Evolutionary conservation across 2,888 invertebrate genomes (phyloP).

Genomic region (Elegia similella): DNA sequence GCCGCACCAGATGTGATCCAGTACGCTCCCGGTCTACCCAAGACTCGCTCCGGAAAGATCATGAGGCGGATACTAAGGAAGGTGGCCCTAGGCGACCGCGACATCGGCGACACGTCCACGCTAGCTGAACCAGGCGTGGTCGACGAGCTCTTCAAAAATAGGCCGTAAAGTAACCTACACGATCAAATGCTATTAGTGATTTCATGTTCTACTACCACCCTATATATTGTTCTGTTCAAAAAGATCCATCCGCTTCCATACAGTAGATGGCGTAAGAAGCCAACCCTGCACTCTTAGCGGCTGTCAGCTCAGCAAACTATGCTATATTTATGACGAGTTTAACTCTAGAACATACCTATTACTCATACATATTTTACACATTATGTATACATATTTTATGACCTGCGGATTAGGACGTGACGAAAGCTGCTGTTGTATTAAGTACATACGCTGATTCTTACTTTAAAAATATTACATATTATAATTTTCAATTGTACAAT

Average conservation of each 20-base stretch:
- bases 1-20: constrained; percentile 97
- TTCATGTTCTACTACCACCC: not conserved
- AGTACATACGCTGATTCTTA: too few species aligned
- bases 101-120: constrained; percentile 96
- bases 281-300: not conserved
- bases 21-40: constrained; percentile 95
- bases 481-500: too few species aligned
- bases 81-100: constrained; percentile 92
- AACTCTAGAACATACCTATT: not conserved
- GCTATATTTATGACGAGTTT: not conserved
- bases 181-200: not conserved
- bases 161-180: constrained; percentile 66
- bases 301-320: not conserved
- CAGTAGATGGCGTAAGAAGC: constrained; percentile 10
- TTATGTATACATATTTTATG: too few species aligned
- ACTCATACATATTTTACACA: too few species aligned
- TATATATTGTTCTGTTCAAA: not conserved
- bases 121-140: constrained; percentile 96
- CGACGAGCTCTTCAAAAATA: constrained; percentile 87
- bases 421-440: too few species aligned
- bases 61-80: constrained; percentile 97
- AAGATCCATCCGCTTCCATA: constrained; percentile 23
- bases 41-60: constrained; percentile 98
- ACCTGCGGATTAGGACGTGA: too few species aligned
- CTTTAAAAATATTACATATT: too few species aligned